These are phyloP conservation scores for Cephus pygmeus DNA, from an alignment of 2,888 invertebrate species.

Conservation along the genomic window DNA sequence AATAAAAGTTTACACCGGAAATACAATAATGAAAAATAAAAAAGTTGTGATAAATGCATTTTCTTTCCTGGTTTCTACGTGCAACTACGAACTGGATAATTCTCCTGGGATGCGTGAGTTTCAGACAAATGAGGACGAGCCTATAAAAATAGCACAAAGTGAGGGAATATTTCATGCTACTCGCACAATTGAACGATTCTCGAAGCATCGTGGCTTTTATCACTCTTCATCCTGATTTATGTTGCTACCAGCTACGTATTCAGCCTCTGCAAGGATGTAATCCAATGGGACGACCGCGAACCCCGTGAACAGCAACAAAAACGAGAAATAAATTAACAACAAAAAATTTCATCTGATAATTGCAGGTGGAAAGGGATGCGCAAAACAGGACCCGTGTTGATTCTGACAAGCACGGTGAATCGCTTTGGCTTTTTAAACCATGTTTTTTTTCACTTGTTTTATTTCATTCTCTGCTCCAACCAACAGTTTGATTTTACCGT, in stretches of 20 bases:
- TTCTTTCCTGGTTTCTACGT: not conserved
- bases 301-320: not conserved
- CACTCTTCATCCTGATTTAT: not conserved
- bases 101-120: not conserved
- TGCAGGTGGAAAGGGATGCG: not conserved
- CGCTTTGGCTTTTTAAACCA: constrained; percentile 10
- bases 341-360: not conserved
- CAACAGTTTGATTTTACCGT: constrained; percentile 3
- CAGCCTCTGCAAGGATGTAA: not conserved
- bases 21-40: not conserved
- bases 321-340: not conserved
- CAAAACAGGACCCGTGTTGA: not conserved
- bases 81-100: not conserved
- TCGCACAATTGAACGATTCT: not conserved
- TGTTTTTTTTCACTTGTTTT: constrained; percentile 15
- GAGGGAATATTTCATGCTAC: not conserved
- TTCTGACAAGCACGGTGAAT: not conserved
- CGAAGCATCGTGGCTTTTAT: not conserved
- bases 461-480: constrained; percentile 11
- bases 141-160: not conserved
- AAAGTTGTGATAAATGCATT: not conserved
- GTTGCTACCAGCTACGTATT: not conserved
- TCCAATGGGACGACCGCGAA: not conserved
- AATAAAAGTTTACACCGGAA: not conserved
- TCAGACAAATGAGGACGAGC: not conserved